Percentiles rank a stretch among this genome's conserved stretches.
Conservation (phyloP, 2,888 invertebrate genomes). For the Villa cingulata region DNA sequence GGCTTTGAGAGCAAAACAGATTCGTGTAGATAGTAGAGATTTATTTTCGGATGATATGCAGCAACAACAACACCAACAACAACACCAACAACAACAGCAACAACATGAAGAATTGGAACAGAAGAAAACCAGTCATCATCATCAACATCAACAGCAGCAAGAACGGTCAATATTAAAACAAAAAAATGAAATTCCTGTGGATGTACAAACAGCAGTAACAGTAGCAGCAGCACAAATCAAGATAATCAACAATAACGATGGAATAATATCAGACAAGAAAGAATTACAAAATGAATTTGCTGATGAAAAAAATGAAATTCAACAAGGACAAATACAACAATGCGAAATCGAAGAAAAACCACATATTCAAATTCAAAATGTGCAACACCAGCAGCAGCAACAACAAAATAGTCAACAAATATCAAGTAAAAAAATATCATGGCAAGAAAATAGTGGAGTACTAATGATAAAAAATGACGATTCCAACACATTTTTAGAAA, state of each 20-base stretch:
- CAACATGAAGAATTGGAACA: background rate
- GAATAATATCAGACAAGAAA: background rate
- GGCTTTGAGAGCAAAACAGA: slow-evolving; percentile 55
- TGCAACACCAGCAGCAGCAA: background rate
- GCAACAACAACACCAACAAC: background rate
- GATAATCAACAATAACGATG: background rate
- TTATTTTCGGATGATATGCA: slow-evolving; percentile 35
- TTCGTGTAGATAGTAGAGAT: slow-evolving; percentile 48
- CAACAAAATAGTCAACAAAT: background rate
- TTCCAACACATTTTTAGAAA: background rate
- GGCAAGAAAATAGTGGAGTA: slow-evolving; percentile 2
- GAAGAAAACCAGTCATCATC: background rate
- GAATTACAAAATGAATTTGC: too few relatives aligned
- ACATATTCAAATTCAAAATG: background rate
- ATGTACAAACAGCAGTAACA: background rate
- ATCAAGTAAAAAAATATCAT: background rate
- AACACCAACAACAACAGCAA: slow-evolving; percentile 1
- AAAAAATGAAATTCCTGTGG: background rate
- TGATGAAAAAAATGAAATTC: too few relatives aligned
- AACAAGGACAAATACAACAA: background rate
- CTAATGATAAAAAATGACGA: slow-evolving; percentile 6
- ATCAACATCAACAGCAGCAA: background rate
- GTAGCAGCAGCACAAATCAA: background rate
- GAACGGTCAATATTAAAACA: background rate
- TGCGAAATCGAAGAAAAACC: background rate